Conservation (phyloP, 2,888 invertebrate species). For the Drosophila subquinaria region DNA sequence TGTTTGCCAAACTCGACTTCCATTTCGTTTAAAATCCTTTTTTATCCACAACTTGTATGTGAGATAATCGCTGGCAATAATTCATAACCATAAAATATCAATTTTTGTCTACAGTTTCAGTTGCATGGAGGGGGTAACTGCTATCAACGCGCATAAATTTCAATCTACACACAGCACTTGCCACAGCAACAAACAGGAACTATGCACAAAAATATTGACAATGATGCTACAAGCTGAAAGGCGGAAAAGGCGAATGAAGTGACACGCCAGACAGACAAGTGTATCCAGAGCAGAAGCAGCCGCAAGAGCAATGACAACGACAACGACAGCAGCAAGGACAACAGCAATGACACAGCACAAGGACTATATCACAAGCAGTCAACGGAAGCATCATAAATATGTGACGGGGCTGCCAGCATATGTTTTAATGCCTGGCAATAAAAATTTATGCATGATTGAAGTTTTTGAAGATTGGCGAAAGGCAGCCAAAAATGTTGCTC, state of each 20-base stretch:
- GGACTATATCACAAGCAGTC: conserved; percentile 61
- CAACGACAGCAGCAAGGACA: conserved; percentile 34
- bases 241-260: conserved; percentile 18
- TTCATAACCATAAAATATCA: conserved; percentile 80
- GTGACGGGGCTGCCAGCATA: conserved; percentile 47
- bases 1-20: not conserved
- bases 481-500: conserved; percentile 21
- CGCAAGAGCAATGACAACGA: conserved; percentile 35
- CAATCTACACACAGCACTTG: conserved; percentile 53
- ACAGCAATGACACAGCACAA: conserved; percentile 35
- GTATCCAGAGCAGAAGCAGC: conserved; percentile 51
- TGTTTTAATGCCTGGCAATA: conserved; percentile 72
- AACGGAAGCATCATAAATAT: conserved; percentile 60
- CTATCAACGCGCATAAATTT: conserved; percentile 71
- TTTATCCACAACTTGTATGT: conserved; percentile 48
- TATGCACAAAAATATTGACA: conserved; percentile 55
- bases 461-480: conserved; percentile 59
- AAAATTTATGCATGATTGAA: conserved; percentile 79
- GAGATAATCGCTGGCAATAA: conserved; percentile 76
- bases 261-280: conserved; percentile 54
- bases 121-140: conserved; percentile 17
- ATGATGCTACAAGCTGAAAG: conserved; percentile 21
- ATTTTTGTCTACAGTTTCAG: conserved; percentile 67
- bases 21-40: conserved; percentile 3
- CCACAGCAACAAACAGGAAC: conserved; percentile 53